Base-by-base conservation (phyloP, 2,113 vertebrate species). In the Labeo catla region DNA sequence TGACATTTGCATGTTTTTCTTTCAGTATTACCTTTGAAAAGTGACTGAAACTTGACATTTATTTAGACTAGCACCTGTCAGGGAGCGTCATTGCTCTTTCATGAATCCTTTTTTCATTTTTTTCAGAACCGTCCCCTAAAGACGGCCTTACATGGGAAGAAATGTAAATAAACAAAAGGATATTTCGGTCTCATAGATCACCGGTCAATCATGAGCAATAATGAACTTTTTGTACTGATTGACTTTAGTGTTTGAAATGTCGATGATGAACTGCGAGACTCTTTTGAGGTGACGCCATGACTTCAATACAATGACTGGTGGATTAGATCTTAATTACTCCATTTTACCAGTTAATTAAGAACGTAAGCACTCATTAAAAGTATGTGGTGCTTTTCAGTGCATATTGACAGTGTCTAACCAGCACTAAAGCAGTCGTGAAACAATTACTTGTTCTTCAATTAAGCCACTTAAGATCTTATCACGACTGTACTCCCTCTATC, bases 321-420 rank as follows among this genome's bases (percentile, higher is more conserved):
- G 47, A 87, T 89, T 86, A 87, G 6, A 59, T 66, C 85, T 47
- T 86, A 83, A 86, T 86, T 87, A 76, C 65, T 52, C 66, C 45
- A 65, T 87, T 59, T 89, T 16, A n/a, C 66, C 88, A 78, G 61
- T 59, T 85, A 76, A 87, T 63, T 77, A 57, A 65, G 68, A 83
- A 68, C 43, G 54, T 87, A 83, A 84, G 72, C 72, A 73, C 79
- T 54, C 84, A 82, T 80, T 70, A 34, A 65, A 76, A 78, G n/a
- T 76, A 79, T 50, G 36, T 73, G 54, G 61, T 4, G 77, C 52
- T 83, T 74, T 85, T 83, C 57, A 89, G 77, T 86, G 57, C 80
- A 68, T 86, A 89, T 87, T 83, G 78, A 82, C 57, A 50, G 45
- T 8, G 6, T 47, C 70, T 80, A 86, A 87, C 36, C n/a, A 36